Evolutionary conservation across 2,888 invertebrate genomes (phyloP).

Genomic region (Tetramorium bicarinatum): DNA sequence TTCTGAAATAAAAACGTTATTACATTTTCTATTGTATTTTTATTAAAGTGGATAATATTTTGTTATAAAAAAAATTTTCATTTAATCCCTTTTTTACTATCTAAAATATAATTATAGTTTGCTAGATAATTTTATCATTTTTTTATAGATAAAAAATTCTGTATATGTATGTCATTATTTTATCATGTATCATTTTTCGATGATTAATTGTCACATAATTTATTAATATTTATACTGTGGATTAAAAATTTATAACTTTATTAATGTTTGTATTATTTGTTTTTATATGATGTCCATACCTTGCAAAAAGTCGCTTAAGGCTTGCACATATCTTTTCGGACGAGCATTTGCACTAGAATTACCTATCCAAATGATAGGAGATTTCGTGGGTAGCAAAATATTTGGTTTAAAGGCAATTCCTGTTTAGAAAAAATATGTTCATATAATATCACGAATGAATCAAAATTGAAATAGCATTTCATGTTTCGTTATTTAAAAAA

Average conservation of each 20-base stretch:
- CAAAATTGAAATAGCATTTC: neutral
- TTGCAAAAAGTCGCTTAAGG: conserved; percentile 73
- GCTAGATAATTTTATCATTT: too few relatives aligned
- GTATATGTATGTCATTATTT: too few relatives aligned
- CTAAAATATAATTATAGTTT: neutral
- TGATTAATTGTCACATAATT: too few relatives aligned
- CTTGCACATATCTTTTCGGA: conserved; percentile 71
- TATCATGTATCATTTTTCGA: too few relatives aligned
- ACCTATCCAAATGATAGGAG: conserved; percentile 79
- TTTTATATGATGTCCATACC: conserved; percentile 64
- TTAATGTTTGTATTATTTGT: neutral
- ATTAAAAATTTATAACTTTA: neutral
- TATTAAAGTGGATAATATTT: conserved; percentile 11
- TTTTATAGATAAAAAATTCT: too few relatives aligned
- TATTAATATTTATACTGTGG: too few relatives aligned
- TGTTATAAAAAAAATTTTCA: neutral
- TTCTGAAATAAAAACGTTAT: conserved; percentile 62
- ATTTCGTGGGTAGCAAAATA: conserved; percentile 68
- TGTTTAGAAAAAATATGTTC: conserved; percentile 48
- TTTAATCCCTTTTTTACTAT: neutral
- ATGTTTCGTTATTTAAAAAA: neutral
- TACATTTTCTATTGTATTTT: neutral
- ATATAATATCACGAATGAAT: neutral
- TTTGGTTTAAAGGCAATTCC: conserved; percentile 79
- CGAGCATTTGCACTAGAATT: conserved; percentile 57